Percentiles rank a stretch among this genome's conserved stretches.
Evolutionary conservation across 2,888 invertebrate species (phyloP).

Genomic region (Dioctria rufipes): DNA sequence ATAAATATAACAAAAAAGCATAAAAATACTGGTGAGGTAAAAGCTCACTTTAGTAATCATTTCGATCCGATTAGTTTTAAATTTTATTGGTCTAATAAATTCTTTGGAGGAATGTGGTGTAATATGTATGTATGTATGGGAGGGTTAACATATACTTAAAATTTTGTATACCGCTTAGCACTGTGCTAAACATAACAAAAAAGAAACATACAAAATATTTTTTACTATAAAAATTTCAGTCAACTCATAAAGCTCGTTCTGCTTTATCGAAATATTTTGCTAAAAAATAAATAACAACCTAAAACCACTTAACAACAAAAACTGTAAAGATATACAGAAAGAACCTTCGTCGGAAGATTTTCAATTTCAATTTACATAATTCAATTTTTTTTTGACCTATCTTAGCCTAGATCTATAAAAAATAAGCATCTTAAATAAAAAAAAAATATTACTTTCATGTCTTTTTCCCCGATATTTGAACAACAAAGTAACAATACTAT

Average conservation of each 20-base stretch:
- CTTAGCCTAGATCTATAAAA: not conserved
- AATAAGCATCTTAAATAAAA: slow-evolving; percentile 31
- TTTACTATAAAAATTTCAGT: not conserved
- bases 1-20: too few relatives aligned
- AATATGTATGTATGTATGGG: too few relatives aligned
- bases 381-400: slow-evolving; percentile 15
- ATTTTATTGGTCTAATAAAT: too few relatives aligned
- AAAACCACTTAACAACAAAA: slow-evolving; percentile 31
- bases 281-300: slow-evolving; percentile 38
- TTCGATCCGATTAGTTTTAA: too few relatives aligned
- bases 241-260: slow-evolving; percentile 16
- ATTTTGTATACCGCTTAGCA: slow-evolving; percentile 3
- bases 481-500: slow-evolving; percentile 50
- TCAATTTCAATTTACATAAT: slow-evolving; percentile 24
- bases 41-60: too few relatives aligned
- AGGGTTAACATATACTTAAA: too few relatives aligned
- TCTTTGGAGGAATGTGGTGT: too few relatives aligned
- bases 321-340: slow-evolving; percentile 1
- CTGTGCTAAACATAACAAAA: not conserved
- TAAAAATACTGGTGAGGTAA: too few relatives aligned
- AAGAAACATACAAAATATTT: not conserved
- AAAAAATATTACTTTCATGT: slow-evolving; percentile 28
- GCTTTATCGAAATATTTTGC: not conserved
- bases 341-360: slow-evolving; percentile 32
- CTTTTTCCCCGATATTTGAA: slow-evolving; percentile 32